Base-by-base conservation (phyloP, 2,888 invertebrate species). In the Drosophila macrospina region DNA sequence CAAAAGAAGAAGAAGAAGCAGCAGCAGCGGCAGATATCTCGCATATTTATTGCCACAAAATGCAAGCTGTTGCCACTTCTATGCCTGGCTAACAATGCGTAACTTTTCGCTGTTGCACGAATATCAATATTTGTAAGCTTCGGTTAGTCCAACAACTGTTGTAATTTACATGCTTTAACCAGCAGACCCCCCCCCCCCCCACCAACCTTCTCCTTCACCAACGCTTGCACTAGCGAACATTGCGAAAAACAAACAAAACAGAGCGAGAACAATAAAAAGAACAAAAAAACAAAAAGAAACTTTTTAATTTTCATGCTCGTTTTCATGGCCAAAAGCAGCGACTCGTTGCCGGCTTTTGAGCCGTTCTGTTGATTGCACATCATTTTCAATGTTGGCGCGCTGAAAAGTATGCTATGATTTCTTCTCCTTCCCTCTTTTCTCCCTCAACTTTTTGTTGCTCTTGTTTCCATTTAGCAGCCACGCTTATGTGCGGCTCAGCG, bases 91-190 rank as follows among this genome's bases (percentile, higher is more conserved):
- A 24, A 34, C 26, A 57, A 45, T 67, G 73, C 60, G 47, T 47
- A 83, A 73, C 50, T 79, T 73, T 75, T 39, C 42, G 30, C 51
- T 63, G 52, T 59, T 48, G 41, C 73, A 76, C 61, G 82, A 75
- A 86, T 71, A 77, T 87, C 86, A 82, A 87, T 85, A 86, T 84
- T 82, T 82, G 88, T 70, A 60, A 80, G 76, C 79, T 63, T 28
- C 65, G 63, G 76, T 69, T 83, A 60, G 75, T 62, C 51, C 51
- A 62, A 67, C 71, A 83, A 83, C 78, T 71, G 81, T 60, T 80
- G 81, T 75, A 84, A 87, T 87, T 81, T 82, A 69, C 85, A 82
- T 72, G 55, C 61, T 5, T 24, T 48, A n/a, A n/a, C n/a, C n/a
- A n/a, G n/a, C n/a, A n/a, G n/a, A n/a, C n/a, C n/a, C n/a, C 13